Evolutionary conservation across 37 sponge, comb jelly and placozoan genomes (phyloP).

Genomic region (Petrosia ficiformis): DNA sequence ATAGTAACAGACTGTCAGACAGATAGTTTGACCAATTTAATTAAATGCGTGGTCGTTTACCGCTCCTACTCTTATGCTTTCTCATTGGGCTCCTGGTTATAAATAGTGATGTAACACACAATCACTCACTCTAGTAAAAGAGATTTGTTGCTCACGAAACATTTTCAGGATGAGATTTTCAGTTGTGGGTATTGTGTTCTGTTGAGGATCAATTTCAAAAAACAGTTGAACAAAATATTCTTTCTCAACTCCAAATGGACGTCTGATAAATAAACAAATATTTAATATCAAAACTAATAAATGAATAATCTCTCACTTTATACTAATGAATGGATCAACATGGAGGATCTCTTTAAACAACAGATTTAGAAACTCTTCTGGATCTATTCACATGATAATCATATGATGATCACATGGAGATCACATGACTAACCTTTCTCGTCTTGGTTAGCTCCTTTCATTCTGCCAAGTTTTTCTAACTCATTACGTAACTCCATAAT

Average conservation of each 20-base stretch:
- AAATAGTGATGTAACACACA: neutral
- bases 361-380: conserved; percentile 95
- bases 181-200: conserved; percentile 7
- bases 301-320: neutral
- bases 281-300: neutral
- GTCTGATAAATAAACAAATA: conserved; percentile 34
- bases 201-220: conserved; percentile 52
- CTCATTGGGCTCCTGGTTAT: neutral
- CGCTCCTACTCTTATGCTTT: no score
- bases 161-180: conserved; percentile 39
- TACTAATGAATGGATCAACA: conserved; percentile 9
- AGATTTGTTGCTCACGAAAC: conserved; percentile 62
- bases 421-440: conserved; percentile 67
- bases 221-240: conserved; percentile 83
- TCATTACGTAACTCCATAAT: conserved; percentile 72
- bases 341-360: conserved; percentile 68
- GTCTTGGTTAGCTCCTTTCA: conserved; percentile 72
- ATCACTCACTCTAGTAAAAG: conserved; percentile 55
- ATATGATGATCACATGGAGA: neutral
- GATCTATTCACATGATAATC: conserved; percentile 52
- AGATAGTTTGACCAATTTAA: no score
- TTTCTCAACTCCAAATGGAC: conserved; percentile 66
- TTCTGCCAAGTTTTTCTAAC: conserved; percentile 52
- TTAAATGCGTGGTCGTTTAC: no score
- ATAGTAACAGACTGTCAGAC: no score